Conservation (phyloP, 2,888 invertebrate genomes). For the Synergus umbraculus region DNA sequence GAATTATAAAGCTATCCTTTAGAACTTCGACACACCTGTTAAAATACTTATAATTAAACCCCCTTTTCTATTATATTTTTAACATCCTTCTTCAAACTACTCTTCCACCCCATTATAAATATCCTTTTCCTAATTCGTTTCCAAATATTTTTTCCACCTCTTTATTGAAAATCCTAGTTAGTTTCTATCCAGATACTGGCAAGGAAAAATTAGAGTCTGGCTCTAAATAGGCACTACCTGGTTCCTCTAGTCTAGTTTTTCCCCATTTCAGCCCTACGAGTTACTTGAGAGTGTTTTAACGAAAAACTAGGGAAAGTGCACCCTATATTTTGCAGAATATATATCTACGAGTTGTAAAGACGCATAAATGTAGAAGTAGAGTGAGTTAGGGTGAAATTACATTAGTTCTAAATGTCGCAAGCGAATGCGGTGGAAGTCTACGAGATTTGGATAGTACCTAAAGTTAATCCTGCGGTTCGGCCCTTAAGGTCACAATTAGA, state of each 20-base stretch:
- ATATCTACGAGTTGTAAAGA: background rate
- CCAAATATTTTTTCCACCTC: too few relatives aligned
- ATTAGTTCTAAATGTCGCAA: conserved; percentile 36
- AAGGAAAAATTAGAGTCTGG: too few relatives aligned
- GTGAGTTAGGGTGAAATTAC: conserved; percentile 31
- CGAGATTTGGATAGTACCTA: conserved; percentile 24
- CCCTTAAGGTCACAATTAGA: conserved; percentile 38
- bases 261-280: too few relatives aligned
- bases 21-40: background rate
- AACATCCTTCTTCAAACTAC: too few relatives aligned
- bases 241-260: too few relatives aligned
- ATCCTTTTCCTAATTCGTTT: too few relatives aligned
- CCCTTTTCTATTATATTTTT: background rate
- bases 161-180: too few relatives aligned
- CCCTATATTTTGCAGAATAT: background rate
- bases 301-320: background rate
- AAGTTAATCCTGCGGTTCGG: conserved; percentile 21
- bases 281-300: too few relatives aligned
- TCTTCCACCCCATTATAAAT: too few relatives aligned
- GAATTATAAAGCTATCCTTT: background rate
- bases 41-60: background rate
- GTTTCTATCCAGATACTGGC: too few relatives aligned
- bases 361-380: conserved; percentile 22
- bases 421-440: conserved; percentile 27
- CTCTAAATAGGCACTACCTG: too few relatives aligned